Percentiles rank a stretch among this genome's conserved stretches.
phyloP scores from a whole-genome alignment of 2,888 invertebrate species.

The Rotaria socialis region DNA sequence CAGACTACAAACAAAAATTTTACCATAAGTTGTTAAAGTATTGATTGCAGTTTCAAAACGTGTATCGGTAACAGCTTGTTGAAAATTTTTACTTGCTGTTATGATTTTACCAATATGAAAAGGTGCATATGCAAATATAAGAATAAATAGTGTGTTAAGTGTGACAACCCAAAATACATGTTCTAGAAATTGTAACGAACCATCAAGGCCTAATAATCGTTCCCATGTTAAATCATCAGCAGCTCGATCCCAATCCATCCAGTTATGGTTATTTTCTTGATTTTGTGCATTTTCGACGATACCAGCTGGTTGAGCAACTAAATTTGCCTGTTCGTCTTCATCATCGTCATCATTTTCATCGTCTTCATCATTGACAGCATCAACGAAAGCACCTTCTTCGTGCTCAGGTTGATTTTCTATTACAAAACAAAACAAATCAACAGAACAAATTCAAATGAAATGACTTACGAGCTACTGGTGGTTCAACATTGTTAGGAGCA shows the following conservation, averaged over 20 bases:
- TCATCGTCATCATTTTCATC: constrained; percentile 53
- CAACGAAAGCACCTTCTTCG: constrained; percentile 49
- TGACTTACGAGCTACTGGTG: not conserved
- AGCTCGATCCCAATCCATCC: constrained; percentile 95
- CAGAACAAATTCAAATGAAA: not conserved
- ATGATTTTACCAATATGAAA: not conserved
- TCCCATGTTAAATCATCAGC: constrained; percentile 94
- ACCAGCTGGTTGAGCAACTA: constrained; percentile 35
- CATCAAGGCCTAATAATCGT: constrained; percentile 80
- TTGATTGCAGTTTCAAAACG: not conserved
- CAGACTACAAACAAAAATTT: not conserved
- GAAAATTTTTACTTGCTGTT: not conserved
- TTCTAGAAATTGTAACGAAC: constrained; percentile 89
- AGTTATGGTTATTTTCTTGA: constrained; percentile 79
- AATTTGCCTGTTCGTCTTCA: constrained; percentile 52
- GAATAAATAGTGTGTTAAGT: constrained; percentile 83
- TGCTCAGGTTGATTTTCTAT: constrained; percentile 48
- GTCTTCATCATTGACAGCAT: constrained; percentile 47
- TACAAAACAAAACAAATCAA: not conserved
- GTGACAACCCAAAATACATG: constrained; percentile 99
- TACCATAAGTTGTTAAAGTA: not conserved
- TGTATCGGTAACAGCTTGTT: not conserved
- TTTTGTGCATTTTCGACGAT: constrained; percentile 45
- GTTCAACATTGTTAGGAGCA: not conserved
- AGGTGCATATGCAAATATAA: constrained; percentile 71